Conservation (phyloP, 2,113 vertebrate species). For the Xiphias gladius region DNA sequence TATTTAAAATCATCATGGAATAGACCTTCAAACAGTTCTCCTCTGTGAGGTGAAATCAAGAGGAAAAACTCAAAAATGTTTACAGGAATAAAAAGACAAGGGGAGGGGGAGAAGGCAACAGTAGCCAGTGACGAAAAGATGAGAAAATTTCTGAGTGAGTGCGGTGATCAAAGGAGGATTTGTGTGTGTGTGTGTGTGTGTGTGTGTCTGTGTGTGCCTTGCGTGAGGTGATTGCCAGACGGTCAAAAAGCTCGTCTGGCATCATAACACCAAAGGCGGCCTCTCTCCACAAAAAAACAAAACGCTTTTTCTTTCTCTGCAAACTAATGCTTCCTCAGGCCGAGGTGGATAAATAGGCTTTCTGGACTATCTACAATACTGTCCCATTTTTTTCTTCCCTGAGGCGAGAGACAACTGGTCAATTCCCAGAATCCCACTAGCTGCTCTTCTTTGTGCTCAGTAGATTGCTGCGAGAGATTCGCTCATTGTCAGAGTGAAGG, state of each 20-base stretch:
- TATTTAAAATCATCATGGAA: constrained; percentile 50
- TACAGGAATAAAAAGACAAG: constrained; percentile 34
- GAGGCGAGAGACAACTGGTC: constrained; percentile 57
- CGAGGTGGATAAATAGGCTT: constrained; percentile 52
- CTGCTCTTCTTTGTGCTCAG: constrained; percentile 41
- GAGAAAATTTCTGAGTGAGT: constrained; percentile 38
- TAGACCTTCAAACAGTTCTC: constrained; percentile 36
- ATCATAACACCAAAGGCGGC: constrained; percentile 40
- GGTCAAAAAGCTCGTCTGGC: constrained; percentile 50
- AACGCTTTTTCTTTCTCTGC: constrained; percentile 24
- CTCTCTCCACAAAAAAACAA: constrained; percentile 20
- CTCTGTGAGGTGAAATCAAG: constrained; percentile 24
- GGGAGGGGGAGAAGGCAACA: background rate
- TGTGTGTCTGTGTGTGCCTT: constrained; percentile 24
- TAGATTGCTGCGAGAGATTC: constrained; percentile 44
- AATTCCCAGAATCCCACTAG: constrained; percentile 53
- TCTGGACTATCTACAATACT: constrained; percentile 48
- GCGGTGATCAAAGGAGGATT: constrained; percentile 52
- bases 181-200: constrained; percentile 21
- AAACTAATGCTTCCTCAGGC: constrained; percentile 53
- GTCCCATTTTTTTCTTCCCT: constrained; percentile 27
- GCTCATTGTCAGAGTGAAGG: constrained; percentile 51
- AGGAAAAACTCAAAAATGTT: constrained; percentile 29
- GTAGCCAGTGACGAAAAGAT: constrained; percentile 31
- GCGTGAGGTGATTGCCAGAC: constrained; percentile 40